Evolutionary conservation across 2,888 invertebrate genomes (phyloP), one percentile per base, ranked within the genome.

Genomic region (Rhagonycha fulva): DNA sequence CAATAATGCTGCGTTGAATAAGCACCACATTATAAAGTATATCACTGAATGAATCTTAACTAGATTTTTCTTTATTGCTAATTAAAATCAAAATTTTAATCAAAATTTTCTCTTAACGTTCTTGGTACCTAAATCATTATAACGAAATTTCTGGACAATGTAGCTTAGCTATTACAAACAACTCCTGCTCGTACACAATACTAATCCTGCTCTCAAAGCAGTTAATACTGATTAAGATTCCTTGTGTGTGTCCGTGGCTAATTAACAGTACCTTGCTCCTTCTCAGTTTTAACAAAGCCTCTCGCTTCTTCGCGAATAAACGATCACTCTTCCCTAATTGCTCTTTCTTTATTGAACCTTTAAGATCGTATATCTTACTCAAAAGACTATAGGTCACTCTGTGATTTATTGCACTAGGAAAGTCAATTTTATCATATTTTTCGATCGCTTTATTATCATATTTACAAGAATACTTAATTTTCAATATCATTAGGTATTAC

Each of bases 211-310:
- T 72, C 75, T 68, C 72, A 75, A 69, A 72, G 70, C 69, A 68
- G 75, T 74, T 77, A 79, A 79, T 77, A 74, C 80, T 80, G 77
- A 80, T 80, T 80, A 79, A 79, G 79, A 79, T 80, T 80, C 80
- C 79, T 77, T 72, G 78, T 78, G 76, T 80, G 79, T 80, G 79
- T 79, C 80, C 80, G 76, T 77, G 78, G 80, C 77, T 80, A 80
- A 80, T 80, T 80, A 80, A 77, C 77, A 77, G 74, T 63, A 74
- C 72, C 75, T 66, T 70, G 28, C 24, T 3, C 32, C 62, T 23
- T 77, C 77, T 75, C 70, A 23, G 24, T 72, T 67, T 63, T n/a
- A 19, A 24, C 62, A 5, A 11, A 47, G 28, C 32, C 68, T 75
- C 71, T 77, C 30, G 28, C 26, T 70, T 47, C 11, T 9, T 72